Base-by-base conservation (phyloP, 2,888 invertebrate genomes). In the Cotesia congregata region DNA sequence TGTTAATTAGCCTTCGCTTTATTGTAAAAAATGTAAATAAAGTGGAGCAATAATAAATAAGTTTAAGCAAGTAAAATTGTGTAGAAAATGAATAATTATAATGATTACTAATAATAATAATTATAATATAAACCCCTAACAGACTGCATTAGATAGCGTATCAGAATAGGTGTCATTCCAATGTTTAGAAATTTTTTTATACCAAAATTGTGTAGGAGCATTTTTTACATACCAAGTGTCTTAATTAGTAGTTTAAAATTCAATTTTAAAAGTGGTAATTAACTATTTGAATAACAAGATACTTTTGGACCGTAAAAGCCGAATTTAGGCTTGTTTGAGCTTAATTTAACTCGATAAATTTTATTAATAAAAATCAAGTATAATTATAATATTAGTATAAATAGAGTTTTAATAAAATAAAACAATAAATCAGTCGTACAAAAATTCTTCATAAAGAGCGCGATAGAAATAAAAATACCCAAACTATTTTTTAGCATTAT, bases 121-220 rank as follows among this genome's bases (percentile, higher is more conserved):
- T 75, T 76, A 30, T 30, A n/a, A 59, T 69, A 76, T 40, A 78
- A 75, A 41, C 76, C 71, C 76, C 74, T 71, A 77, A 81, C 82
- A 82, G 84, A 85, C 83, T 84, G 85, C 82, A 82, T 82, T 80
- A 78, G 81, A 83, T 78, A 81, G 78, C 77, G 73, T 78, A 79
- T 82, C 80, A 78, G 80, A 77, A 77, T 72, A 80, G 81, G 82
- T 83, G 84, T 83, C 87, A 87, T 88, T 88, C 86, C 88, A 86
- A 83, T 84, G 84, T 88, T 86, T 83, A 84, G 85, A 82, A 82
- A 83, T 86, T 78, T 85, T 86, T 86, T 87, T 87, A 86, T 86
- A 87, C 84, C 83, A 86, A 86, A 86, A 84, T 84, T 82, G 82
- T 82, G 80, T 80, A 84, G 85, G 86, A 83, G 81, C 82, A 82